These are phyloP conservation scores for Argynnis bischoffii DNA, from an alignment of 2,888 invertebrate genomes.

Conservation along the genomic window DNA sequence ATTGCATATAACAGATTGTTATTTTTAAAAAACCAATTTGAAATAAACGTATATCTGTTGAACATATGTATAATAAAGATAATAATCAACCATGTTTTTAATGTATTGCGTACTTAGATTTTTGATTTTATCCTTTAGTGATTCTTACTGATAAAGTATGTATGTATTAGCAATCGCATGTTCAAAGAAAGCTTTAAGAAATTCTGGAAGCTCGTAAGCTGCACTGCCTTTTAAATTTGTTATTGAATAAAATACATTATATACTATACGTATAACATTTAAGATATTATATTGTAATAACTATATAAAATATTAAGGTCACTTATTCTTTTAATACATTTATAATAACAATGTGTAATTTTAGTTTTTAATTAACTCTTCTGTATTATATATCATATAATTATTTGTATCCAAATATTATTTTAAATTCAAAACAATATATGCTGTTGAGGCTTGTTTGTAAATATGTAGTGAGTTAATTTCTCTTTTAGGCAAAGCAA, in stretches of 20 bases:
- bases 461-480: background rate
- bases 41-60: background rate
- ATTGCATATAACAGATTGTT: background rate
- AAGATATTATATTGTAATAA: background rate
- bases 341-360: background rate
- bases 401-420: background rate
- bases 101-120: slow-evolving; percentile 10
- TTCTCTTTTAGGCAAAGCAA: slow-evolving; percentile 5
- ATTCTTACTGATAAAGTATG: too few relatives aligned
- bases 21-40: background rate
- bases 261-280: background rate
- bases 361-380: background rate
- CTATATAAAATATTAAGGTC: background rate
- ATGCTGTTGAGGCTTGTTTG: background rate
- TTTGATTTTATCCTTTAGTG: background rate
- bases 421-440: background rate
- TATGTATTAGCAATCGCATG: too few relatives aligned
- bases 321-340: background rate
- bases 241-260: too few relatives aligned
- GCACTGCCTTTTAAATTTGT: too few relatives aligned
- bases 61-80: background rate
- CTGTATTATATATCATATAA: background rate
- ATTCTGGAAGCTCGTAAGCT: too few relatives aligned
- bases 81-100: slow-evolving; percentile 7
- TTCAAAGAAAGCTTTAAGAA: too few relatives aligned